A percentile compares a stretch with the other conserved stretches of the same genome.
Evolutionary conservation across 2,888 invertebrate species (phyloP).

Genomic region (Liopterus haemorrhoidalis): DNA sequence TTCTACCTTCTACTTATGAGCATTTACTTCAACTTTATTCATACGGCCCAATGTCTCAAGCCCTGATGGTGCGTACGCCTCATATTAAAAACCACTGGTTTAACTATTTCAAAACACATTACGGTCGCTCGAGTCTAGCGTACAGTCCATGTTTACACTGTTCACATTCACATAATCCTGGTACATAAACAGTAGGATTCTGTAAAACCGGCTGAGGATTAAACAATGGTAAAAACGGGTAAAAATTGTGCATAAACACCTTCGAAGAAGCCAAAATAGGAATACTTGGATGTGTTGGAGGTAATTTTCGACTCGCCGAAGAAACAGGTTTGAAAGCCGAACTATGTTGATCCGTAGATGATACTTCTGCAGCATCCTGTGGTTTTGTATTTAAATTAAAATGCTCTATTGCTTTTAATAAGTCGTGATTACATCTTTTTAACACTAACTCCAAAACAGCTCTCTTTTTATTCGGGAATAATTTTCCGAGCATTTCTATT

Average conservation of each 20-base stretch:
- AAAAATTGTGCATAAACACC: conserved; percentile 45
- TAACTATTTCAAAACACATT: no score
- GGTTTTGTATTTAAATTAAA: conserved; percentile 50
- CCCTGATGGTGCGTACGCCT: no score
- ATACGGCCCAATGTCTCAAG: no score
- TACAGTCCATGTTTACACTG: conserved; percentile 44
- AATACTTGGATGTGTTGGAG: conserved; percentile 34
- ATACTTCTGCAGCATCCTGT: conserved; percentile 17
- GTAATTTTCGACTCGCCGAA: conserved; percentile 24
- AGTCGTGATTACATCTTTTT: conserved; percentile 85
- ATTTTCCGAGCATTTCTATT: conserved; percentile 75
- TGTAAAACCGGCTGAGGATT: conserved; percentile 44
- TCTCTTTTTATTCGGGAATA: conserved; percentile 86
- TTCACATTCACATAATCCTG: conserved; percentile 46
- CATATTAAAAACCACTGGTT: no score
- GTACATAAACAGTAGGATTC: conserved; percentile 44
- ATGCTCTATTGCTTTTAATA: conserved; percentile 85
- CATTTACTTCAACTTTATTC: no score
- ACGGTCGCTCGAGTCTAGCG: conserved; percentile 36
- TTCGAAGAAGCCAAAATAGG: conserved; percentile 42
- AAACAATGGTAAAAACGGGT: conserved; percentile 45
- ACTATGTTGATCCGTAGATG: conserved; percentile 33
- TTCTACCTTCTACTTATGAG: no score
- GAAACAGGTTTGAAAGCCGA: conserved; percentile 45
- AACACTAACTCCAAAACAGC: conserved; percentile 86